These are phyloP conservation scores for Neria commutata DNA, from an alignment of 2,888 invertebrate genomes.

Conservation along the genomic window DNA sequence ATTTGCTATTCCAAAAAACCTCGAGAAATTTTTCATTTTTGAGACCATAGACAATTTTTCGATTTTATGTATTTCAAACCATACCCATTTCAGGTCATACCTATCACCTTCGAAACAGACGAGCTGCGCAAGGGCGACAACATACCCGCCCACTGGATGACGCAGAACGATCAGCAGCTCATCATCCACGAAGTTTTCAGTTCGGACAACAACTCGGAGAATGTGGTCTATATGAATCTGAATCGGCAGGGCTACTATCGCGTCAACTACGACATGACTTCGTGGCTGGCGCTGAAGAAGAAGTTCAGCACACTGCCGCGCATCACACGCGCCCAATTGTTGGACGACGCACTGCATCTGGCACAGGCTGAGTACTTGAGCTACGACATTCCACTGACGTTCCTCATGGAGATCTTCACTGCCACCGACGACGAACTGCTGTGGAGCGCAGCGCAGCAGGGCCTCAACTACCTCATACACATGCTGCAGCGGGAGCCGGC, in stretches of 20 bases:
- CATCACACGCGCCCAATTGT: conserved; percentile 70
- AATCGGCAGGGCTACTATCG: conserved; percentile 68
- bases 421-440: conserved; percentile 67
- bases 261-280: conserved; percentile 70
- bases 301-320: conserved; percentile 66
- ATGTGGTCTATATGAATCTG: conserved; percentile 61
- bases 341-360: conserved; percentile 72
- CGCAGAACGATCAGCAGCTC: conserved; percentile 47
- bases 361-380: conserved; percentile 66
- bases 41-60: too few relatives aligned
- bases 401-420: conserved; percentile 63
- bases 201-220: conserved; percentile 43
- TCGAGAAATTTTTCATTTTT: too few relatives aligned
- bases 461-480: conserved; percentile 66
- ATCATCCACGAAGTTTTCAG: conserved; percentile 52
- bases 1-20: too few relatives aligned
- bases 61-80: too few relatives aligned
- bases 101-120: conserved; percentile 58
- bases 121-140: conserved; percentile 49
- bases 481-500: conserved; percentile 67
- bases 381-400: conserved; percentile 66
- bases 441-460: conserved; percentile 67
- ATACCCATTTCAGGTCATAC: too few relatives aligned
- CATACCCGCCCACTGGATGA: conserved; percentile 58
- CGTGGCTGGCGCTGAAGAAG: conserved; percentile 67